Evolutionary conservation across 2,113 vertebrate genomes (phyloP).

Genomic region (Pungitius pungitius): DNA sequence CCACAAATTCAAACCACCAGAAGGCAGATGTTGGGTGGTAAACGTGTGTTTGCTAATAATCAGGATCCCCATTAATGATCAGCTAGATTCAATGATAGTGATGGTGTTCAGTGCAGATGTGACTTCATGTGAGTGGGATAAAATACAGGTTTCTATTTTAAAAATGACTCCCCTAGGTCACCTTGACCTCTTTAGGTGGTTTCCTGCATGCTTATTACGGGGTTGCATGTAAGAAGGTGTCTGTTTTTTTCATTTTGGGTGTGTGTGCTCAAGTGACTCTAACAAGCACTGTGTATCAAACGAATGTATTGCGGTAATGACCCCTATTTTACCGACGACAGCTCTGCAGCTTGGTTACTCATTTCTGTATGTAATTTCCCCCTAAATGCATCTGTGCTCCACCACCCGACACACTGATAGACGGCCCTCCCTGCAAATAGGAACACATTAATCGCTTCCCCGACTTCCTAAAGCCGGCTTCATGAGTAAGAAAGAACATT

Average conservation of each 20-base stretch:
- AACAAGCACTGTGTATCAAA: constrained; percentile 66
- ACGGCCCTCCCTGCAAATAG: constrained; percentile 19
- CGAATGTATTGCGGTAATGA: constrained; percentile 58
- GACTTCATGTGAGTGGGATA: constrained; percentile 36
- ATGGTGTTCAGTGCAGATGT: constrained; percentile 49
- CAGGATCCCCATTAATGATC: constrained; percentile 41
- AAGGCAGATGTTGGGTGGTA: constrained; percentile 41
- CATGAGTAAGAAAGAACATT: constrained; percentile 16
- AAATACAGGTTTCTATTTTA: constrained; percentile 42
- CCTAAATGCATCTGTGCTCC: constrained; percentile 53
- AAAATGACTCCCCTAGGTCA: constrained; percentile 30
- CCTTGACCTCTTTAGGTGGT: constrained; percentile 50
- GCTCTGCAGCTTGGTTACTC: constrained; percentile 37
- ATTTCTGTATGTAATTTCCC: constrained; percentile 62
- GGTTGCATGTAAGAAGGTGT: constrained; percentile 42
- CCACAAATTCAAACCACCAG: constrained; percentile 32
- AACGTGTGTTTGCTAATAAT: constrained; percentile 57
- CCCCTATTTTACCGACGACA: constrained; percentile 53
- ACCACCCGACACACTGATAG: constrained; percentile 17
- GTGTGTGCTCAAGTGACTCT: constrained; percentile 42
- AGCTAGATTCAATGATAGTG: constrained; percentile 17
- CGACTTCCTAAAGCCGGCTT: background rate
- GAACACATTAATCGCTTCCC: constrained; percentile 21
- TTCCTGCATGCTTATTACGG: constrained; percentile 51
- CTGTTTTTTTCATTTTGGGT: constrained; percentile 26